Percentiles rank a stretch among this genome's conserved stretches.
Conservation (phyloP, 2,888 invertebrate species). For the Caenorhabditis uteleia region DNA sequence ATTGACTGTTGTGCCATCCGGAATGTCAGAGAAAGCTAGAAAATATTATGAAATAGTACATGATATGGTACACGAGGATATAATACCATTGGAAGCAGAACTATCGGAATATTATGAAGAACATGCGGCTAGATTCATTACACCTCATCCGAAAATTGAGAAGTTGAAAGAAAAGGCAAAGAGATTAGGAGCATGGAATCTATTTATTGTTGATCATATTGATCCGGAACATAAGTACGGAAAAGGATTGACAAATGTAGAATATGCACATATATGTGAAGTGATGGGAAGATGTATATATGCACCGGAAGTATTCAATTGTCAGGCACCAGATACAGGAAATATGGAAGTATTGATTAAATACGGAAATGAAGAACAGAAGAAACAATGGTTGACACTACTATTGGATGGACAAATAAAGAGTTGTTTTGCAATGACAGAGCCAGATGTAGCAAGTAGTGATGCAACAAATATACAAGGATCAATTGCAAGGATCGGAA, state of each 20-base stretch:
- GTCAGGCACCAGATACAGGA: slow-evolving; percentile 73
- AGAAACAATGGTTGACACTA: slow-evolving; percentile 64
- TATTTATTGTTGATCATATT: slow-evolving; percentile 71
- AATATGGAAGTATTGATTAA: slow-evolving; percentile 73
- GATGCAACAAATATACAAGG: slow-evolving; percentile 73
- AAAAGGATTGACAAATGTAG: slow-evolving; percentile 71
- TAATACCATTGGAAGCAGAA: slow-evolving; percentile 71
- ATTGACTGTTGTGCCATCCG: slow-evolving; percentile 69
- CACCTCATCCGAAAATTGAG: slow-evolving; percentile 69
- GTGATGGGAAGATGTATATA: slow-evolving; percentile 71
- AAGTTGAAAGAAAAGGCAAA: slow-evolving; percentile 71
- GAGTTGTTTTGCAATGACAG: slow-evolving; percentile 72
- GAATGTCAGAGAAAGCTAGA: slow-evolving; percentile 69
- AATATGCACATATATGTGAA: slow-evolving; percentile 73
- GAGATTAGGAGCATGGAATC: slow-evolving; percentile 71
- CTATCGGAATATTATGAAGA: slow-evolving; percentile 60
- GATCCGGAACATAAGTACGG: slow-evolving; percentile 68
- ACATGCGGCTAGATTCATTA: slow-evolving; percentile 68
- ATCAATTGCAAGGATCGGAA: slow-evolving; percentile 70
- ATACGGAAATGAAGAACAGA: slow-evolving; percentile 71
- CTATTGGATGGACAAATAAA: slow-evolving; percentile 71
- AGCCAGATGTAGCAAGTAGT: slow-evolving; percentile 71
- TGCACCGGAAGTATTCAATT: slow-evolving; percentile 73
- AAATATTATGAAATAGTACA: slow-evolving; percentile 70
- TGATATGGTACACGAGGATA: slow-evolving; percentile 70